phyloP scores from a whole-genome alignment of 2,797 vertebrate genomes.

The Silurus lanzhouensis region DNA sequence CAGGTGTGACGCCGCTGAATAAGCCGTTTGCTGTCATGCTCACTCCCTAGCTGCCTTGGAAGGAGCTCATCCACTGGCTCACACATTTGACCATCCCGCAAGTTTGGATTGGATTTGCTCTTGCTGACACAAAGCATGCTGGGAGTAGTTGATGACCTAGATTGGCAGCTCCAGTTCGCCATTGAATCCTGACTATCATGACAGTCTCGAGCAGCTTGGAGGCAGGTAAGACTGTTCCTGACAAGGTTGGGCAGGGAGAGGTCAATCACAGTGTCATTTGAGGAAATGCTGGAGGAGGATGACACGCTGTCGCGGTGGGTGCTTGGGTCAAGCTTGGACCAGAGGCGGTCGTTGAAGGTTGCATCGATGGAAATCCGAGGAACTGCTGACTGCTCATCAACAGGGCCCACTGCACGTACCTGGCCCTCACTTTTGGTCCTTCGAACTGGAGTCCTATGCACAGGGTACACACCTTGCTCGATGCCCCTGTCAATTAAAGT shows the following conservation, averaged over 20 bases:
- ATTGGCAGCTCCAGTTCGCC: slow-evolving; percentile 62
- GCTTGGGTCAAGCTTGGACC: slow-evolving; percentile 85
- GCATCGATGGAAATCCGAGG: slow-evolving; percentile 83
- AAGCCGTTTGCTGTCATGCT: slow-evolving; percentile 58
- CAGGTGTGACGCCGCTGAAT: slow-evolving; percentile 83
- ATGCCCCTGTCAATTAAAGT: slow-evolving; percentile 56
- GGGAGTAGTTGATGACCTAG: slow-evolving; percentile 59
- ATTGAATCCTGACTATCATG: slow-evolving; percentile 58
- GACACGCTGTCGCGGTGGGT: slow-evolving; percentile 87
- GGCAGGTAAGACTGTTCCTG: slow-evolving; percentile 77
- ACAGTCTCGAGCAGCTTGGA: slow-evolving; percentile 61
- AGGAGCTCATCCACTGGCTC: slow-evolving; percentile 64
- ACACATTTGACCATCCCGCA: slow-evolving; percentile 64
- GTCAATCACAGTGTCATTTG: slow-evolving; percentile 91
- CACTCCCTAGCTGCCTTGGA: slow-evolving; percentile 69
- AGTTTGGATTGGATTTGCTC: slow-evolving; percentile 92
- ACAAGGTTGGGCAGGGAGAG: slow-evolving; percentile 85
- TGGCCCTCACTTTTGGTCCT: slow-evolving; percentile 78
- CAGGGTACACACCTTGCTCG: slow-evolving; percentile 39
- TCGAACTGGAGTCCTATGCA: slow-evolving; percentile 64
- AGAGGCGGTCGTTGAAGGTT: slow-evolving; percentile 84
- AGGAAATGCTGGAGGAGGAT: slow-evolving; percentile 93
- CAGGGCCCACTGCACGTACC: slow-evolving; percentile 54
- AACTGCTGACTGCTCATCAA: slow-evolving; percentile 64
- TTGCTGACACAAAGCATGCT: slow-evolving; percentile 75